Base-by-base conservation (phyloP, 1,140 invertebrate genomes). In the Hyphantria cunea region DNA sequence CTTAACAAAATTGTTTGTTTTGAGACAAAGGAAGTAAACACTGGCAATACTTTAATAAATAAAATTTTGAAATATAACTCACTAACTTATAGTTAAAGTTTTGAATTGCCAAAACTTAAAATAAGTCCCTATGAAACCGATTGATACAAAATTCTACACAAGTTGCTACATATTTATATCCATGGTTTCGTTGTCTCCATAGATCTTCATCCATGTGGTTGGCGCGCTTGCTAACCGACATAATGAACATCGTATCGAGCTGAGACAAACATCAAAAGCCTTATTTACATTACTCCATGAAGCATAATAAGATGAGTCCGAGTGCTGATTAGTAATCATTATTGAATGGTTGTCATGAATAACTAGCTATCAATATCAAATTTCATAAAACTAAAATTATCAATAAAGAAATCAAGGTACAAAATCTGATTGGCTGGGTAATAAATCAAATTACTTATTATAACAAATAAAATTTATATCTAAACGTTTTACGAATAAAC, bases 51-150 rank as follows among this genome's bases (percentile, higher is more conserved):
- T n/a, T n/a, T 86, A 88, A 87, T 88, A 87, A 79, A 84, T 80
- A 82, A 82, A 86, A 84, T 77, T 77, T 79, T 78, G 79, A 80
- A 85, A 89, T 82, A 89, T 76, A 89, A 85, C 80, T 78, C 84
- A 86, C 83, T 90, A 90, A 90, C 88, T 90, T 90, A 90, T 90
- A 88, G 86, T 90, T 89, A 90, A 89, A 88, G 88, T 90, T 90
- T 90, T 90, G 88, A 86, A 84, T 82, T 50, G 76, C 81, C 88
- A 90, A 90, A 90, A 90, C 88, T 86, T 88, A 90, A 89, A 89
- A 90, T 90, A 90, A 90, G 88, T 90, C 76, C 70, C 68, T 82
- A 78, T 73, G 77, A 79, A 82, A 80, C 76, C 73, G 68, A 71
- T 73, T 72, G 67, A 73, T 78, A 76, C 61, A 68, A 65, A 76